Base-by-base conservation (phyloP, 2,888 invertebrate species). In the Caenorhabditis panamensis region DNA sequence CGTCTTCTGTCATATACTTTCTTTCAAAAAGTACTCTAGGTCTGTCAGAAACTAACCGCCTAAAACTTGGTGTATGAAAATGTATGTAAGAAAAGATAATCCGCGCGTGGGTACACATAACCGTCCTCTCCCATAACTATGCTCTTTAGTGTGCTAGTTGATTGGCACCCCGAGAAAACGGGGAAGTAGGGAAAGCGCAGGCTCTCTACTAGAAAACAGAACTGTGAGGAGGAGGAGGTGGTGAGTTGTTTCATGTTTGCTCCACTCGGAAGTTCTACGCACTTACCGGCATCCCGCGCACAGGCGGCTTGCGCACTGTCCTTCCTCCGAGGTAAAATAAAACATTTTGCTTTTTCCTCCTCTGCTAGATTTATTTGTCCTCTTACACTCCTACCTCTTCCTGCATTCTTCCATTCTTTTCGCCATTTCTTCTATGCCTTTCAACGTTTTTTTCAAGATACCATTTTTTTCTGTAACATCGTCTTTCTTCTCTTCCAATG, bases 261-360 rank as follows among this genome's bases (percentile, higher is more conserved):
- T 64, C 66, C 75, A 75, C 75, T 75, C 75, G 75, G 75, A 51
- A 59, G 59, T 22, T 51, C 63, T 16, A 75, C 75, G 75, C 75
- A 75, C 75, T 75, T 75, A 75, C 53, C 49, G 9, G 22, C 47
- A 9, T 47, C 47, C 18, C 47, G 54, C 62, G 54, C 62, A 56
- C 8, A 72, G 56, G 49, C 58, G 75, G 66, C 64, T 63, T 75
- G 59, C 64, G 64, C 56, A 56, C 56, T 62, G 71, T 61, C 54
- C 56, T 22, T 9, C 56, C 54, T 16, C n/a, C n/a, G n/a, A 47
- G 18, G 20, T 36, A 36, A 73, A 73, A 66, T 73, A 73, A 73
- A 73, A 64, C 73, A 73, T 64, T 73, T 26, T 66, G 56, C 26
- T 37, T 24, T 28, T 24, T 58, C 41, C 62, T 61, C 36, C 75